Percentiles rank a stretch among this genome's conserved stretches.
Evolutionary conservation across 2,113 vertebrate species (phyloP).

Genomic region (Pterocles burchelli): DNA sequence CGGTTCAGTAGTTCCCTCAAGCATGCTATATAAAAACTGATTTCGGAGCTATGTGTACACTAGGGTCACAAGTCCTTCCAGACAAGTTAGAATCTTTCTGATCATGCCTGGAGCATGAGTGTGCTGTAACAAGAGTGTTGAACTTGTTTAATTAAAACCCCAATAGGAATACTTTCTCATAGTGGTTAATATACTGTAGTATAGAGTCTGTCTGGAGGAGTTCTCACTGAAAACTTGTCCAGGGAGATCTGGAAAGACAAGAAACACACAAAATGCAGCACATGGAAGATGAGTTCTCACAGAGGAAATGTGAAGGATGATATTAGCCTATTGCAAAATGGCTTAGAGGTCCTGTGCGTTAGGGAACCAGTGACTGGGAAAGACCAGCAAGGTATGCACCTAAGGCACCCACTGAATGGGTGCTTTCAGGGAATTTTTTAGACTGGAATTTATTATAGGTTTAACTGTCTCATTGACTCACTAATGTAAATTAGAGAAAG

Average conservation of each 20-base stretch:
- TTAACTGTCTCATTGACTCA: neutral
- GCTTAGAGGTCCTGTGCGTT: neutral
- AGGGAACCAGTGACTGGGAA: neutral
- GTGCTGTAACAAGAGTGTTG: neutral
- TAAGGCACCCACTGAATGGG: neutral
- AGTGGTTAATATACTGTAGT: neutral
- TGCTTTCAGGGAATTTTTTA: neutral
- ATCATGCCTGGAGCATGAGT: neutral
- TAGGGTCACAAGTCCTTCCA: neutral
- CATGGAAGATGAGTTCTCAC: neutral
- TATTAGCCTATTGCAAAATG: neutral
- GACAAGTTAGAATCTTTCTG: neutral
- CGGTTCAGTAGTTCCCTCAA: neutral
- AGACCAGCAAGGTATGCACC: accelerated
- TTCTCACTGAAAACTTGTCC: neutral
- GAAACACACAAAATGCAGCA: neutral
- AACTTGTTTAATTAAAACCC: neutral
- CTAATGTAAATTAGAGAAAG: neutral
- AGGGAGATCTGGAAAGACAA: neutral
- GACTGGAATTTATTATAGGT: neutral
- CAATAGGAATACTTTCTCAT: neutral
- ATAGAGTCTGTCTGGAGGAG: neutral
- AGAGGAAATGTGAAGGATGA: neutral
- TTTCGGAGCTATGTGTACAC: accelerated
- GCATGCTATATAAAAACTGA: neutral